Evolutionary conservation across 1,140 invertebrate species (phyloP), one percentile per base, ranked within the genome.

Genomic region (Oryzaephilus surinamensis): DNA sequence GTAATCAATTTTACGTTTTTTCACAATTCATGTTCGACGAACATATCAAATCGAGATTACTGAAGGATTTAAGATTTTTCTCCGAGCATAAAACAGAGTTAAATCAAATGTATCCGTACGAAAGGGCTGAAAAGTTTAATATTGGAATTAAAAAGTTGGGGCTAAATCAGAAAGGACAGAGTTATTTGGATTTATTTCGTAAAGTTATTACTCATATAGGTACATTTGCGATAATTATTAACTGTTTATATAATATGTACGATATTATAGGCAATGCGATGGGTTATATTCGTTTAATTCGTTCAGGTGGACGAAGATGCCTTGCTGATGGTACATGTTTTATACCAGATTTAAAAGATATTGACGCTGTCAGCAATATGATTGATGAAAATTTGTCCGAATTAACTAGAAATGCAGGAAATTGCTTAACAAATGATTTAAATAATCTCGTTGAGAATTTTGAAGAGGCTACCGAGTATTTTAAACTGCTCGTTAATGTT

Each of bases 11-110:
- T 51, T 84, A 84, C 48, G 82, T 83, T 3, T 96, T 99, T 60
- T 98, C 94, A 2, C 93, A 97, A 63, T 99, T 98, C 63, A 76
- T 99, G 50, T 98, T 85, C 61, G 94, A 99, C 64, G 96, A 99
- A 65, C 92, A 96, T 51, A 97, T 99, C 32, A 97, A 97, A 63
- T 97, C 93, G 0, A 73, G 89, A 35, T 65, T 99, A 0, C 75
- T 92, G 34, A 93, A 93, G 65, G 94, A 98, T 63, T 72, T 90
- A 41, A 76, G 82, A 38, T 81, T 67, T 52, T 76, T 78, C 45
- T 72, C 76, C 48, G 78, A 82, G 46, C 70, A 66, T 43, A 70
- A 70, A 46, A 60, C 48, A 13, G 58, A 66, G 23, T 57, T 66
- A 30, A 66, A 74, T 49, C 71, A 76, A 43, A 72, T 75, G 50